phyloP scores from a whole-genome alignment of 2,797 vertebrate genomes.

The Spondyliosoma cantharus region DNA sequence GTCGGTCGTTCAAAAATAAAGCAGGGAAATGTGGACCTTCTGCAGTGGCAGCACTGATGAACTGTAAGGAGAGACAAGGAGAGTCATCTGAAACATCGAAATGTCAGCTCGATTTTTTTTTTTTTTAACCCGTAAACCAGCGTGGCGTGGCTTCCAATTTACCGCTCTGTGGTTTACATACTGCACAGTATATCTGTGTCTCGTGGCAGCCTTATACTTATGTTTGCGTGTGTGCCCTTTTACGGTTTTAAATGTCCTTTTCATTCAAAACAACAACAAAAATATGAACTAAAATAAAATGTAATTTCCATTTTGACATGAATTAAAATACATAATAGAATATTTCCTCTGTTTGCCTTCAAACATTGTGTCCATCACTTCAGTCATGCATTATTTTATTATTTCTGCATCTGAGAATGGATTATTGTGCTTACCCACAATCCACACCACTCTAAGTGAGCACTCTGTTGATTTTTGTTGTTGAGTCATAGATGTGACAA shows the following conservation, averaged over 20 bases:
- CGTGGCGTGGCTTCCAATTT: slow-evolving; percentile 9
- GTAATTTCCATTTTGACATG: too few species aligned
- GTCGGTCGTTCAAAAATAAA: not conserved
- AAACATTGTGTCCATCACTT: too few species aligned
- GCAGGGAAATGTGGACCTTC: not conserved
- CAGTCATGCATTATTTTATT: too few species aligned
- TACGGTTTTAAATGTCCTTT: not conserved
- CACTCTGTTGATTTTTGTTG: too few species aligned
- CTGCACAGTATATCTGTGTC: not conserved
- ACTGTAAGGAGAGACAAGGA: not conserved
- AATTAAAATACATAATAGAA: too few species aligned
- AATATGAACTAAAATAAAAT: too few species aligned
- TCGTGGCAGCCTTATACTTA: not conserved
- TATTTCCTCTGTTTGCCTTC: too few species aligned
- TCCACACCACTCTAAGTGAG: too few species aligned
- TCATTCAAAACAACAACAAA: too few species aligned
- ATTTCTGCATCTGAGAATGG: too few species aligned
- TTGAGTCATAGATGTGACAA: too few species aligned
- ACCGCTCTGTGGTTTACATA: not conserved
- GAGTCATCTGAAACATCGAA: slow-evolving; percentile 19
- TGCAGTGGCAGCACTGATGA: not conserved
- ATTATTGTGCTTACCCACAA: too few species aligned
- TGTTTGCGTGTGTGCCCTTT: not conserved
- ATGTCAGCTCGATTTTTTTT: not conserved
- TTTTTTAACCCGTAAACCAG: slow-evolving; percentile 10